Evolutionary conservation across 2,113 vertebrate genomes (phyloP), one percentile per base, ranked within the genome.

Genomic region (Sander vitreus): DNA sequence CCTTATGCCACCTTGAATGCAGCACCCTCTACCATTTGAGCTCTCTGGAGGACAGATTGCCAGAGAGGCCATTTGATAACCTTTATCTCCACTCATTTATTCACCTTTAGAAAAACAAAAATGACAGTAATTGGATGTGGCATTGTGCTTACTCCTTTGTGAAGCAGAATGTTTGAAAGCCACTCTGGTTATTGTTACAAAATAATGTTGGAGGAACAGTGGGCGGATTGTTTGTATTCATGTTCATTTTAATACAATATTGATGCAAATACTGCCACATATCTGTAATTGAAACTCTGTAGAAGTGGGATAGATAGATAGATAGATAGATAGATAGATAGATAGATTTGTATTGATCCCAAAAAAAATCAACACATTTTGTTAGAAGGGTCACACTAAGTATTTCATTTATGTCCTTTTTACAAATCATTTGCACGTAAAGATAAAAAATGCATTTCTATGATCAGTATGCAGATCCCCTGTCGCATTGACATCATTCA

Each of bases 121-220:
- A 66, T 80, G 73, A 87, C 62, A 73, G 72, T 83, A 73, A 90
- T 88, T 88, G 76, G 59, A 85, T 80, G 64, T 87, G 79, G 77
- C 77, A 76, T n/a, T 16, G 21, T 30, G 43, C 67, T 54, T 45
- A 15, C 14, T 70, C 53, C 50, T 39, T 65, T 64, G 33, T 68
- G 30, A 73, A 79, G 66, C 39, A 19, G 10, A 76, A 67, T 76
- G 66, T 80, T 78, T 71, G 67, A 80, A 76, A 68, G 23, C 19
- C 60, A 11, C 45, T 59, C 25, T 23, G 13, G 25, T 60, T 73
- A 66, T 57, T 82, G 39, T 55, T 57, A n/a, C 21, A 54, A 53
- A 81, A 76, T 55, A 59, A 63, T 25, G 27, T 0, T 59, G 39
- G 16, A 25, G 39, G 39, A 67, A 58, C 12, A 75, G n/a, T 23